A percentile compares a stretch with the other conserved stretches of the same genome.
Conservation (phyloP, 1,140 invertebrate species). For the Ceratitis capitata region DNA sequence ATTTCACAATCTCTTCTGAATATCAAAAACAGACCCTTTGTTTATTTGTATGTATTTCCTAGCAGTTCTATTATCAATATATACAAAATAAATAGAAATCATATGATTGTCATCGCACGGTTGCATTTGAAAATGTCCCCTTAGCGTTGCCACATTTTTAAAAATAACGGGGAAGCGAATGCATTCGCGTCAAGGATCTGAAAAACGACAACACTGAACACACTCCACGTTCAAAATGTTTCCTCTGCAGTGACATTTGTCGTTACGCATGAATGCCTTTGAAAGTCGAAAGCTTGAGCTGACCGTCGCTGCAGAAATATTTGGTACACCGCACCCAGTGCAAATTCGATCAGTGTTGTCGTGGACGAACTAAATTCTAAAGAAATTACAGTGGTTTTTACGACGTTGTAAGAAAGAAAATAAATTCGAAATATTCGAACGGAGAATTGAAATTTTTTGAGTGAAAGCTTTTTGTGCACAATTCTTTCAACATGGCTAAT, state of each 20-base stretch:
- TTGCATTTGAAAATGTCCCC: background rate
- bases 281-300: background rate
- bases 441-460: background rate
- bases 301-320: background rate
- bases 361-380: background rate
- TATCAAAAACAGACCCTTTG: background rate
- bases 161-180: no score
- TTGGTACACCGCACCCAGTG: background rate
- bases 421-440: background rate
- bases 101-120: background rate
- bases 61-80: background rate
- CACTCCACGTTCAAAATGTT: background rate
- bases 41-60: background rate
- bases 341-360: constrained; percentile 4
- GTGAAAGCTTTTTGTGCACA: background rate
- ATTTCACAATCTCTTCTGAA: background rate
- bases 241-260: background rate
- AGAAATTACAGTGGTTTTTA: background rate
- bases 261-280: background rate
- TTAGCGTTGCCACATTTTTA: background rate
- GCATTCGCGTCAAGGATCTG: background rate
- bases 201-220: background rate
- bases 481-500: background rate
- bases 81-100: background rate
- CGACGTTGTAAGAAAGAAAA: constrained; percentile 1